Conservation (phyloP, 1,140 invertebrate genomes). For the Drosophila ananassae region DNA sequence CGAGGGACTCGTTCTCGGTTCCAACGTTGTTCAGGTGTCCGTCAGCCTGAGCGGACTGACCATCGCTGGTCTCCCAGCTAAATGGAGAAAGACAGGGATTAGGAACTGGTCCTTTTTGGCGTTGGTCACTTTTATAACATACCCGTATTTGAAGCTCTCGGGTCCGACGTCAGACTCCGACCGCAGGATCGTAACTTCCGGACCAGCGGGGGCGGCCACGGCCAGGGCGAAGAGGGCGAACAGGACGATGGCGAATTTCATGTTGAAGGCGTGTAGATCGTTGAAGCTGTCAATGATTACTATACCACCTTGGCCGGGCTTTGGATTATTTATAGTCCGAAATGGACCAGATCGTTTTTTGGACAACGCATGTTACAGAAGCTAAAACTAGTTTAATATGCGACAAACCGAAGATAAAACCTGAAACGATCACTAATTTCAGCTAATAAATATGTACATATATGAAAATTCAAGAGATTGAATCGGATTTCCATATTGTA, state of each 20-base stretch:
- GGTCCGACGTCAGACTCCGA: constrained; percentile 72
- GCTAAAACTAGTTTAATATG: constrained; percentile 1
- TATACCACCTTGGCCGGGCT: constrained; percentile 4
- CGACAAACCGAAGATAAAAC: constrained; percentile 6
- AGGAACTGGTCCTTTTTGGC: too few species aligned
- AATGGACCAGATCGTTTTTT: neutral
- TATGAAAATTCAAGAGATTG: constrained; percentile 6
- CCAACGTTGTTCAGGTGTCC: constrained; percentile 12
- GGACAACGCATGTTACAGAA: neutral
- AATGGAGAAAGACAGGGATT: too few species aligned
- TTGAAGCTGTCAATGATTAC: constrained; percentile 23
- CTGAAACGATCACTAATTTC: constrained; percentile 4
- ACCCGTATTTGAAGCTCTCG: constrained; percentile 52
- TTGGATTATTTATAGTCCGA: constrained; percentile 6
- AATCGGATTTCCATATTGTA: neutral
- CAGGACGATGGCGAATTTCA: constrained; percentile 63
- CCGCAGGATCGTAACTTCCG: rapidly evolving
- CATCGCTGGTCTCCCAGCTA: constrained; percentile 86
- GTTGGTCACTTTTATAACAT: too few species aligned
- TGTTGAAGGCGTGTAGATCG: constrained; percentile 32
- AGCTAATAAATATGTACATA: constrained; percentile 8
- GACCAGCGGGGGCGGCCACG: neutral
- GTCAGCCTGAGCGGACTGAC: constrained; percentile 84
- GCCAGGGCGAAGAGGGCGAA: constrained; percentile 43
- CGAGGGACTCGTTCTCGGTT: constrained; percentile 38